phyloP scores from a whole-genome alignment of 2,797 vertebrate genomes.

The Sebastes nivosus region DNA sequence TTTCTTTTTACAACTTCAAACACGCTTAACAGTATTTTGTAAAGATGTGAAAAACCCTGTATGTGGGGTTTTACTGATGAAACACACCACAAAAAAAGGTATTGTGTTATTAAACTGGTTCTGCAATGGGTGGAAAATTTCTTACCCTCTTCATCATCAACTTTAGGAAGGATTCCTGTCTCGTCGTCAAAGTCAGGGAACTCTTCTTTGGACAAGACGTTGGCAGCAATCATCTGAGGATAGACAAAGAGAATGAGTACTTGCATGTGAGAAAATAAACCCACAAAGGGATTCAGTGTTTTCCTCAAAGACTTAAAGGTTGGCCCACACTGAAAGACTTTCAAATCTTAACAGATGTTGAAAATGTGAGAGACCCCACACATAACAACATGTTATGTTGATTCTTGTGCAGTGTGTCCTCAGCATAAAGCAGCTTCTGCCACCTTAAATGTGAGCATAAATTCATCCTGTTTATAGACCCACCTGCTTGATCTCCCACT shows the following conservation, averaged over 20 bases:
- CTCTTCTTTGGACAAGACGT: constrained; percentile 97
- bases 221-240: constrained; percentile 96
- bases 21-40: too few relatives aligned
- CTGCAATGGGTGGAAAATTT: neutral
- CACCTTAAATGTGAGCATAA: neutral
- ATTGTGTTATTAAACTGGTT: neutral
- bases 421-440: too few relatives aligned
- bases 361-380: too few relatives aligned
- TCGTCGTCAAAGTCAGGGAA: constrained; percentile 99
- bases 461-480: fast-evolving
- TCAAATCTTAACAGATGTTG: too few relatives aligned
- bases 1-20: too few relatives aligned
- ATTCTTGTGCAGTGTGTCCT: too few relatives aligned
- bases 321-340: too few relatives aligned
- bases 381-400: too few relatives aligned
- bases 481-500: constrained; percentile 99
- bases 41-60: too few relatives aligned
- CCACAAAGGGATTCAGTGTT: neutral
- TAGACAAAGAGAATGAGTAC: neutral
- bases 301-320: neutral
- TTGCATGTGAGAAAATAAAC: neutral
- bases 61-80: too few relatives aligned
- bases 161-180: constrained; percentile 97
- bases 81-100: neutral
- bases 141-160: constrained; percentile 97